Base-by-base conservation (phyloP, 2,113 vertebrate species). In the Parus major region DNA sequence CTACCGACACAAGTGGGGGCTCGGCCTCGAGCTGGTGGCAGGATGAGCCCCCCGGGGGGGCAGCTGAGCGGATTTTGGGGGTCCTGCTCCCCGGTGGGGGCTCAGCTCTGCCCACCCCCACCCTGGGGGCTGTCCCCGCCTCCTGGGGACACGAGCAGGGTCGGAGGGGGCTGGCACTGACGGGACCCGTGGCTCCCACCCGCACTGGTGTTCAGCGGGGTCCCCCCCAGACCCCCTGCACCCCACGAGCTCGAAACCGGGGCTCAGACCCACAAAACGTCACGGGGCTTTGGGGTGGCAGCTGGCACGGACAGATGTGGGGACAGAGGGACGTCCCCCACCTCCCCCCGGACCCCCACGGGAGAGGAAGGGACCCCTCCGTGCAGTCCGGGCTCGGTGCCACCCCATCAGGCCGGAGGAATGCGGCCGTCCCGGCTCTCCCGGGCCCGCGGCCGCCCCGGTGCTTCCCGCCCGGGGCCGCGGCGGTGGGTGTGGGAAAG, bases 401-500 rank as follows among this genome's bases (percentile, higher is more conserved):
- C 71, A 35, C 63, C 29, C 1, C 3, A 3, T 2, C 49, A 22
- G 55, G 55, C 31, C 55, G 33, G 33, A 57, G 55, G 55, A 57
- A 57, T 57, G 55, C n/a, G 56, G 56, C 56, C 14, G 33, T 35
- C 56, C 56, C 56, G n/a, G 56, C 56, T 59, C 56, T 59, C 56
- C 56, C 56, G 56, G 56, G 56, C 8, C 82, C 77, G 82, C 27
- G 63, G 86, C 69, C 70, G 75, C 76, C 57, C 59, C 35, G 60
- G 31, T 35, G 88, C 73, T 64, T 39, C 88, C 84, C 92, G 88
- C 92, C 92, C 77, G 60, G 92, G 88, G 88, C 88, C 64, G 53
- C 75, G 46, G 78, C 50, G 79, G 91, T 89, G 96, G 96, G 95
- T 39, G 95, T 96, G 96, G 92, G 96, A 96, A 96, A 84, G 84